Evolutionary conservation across 2,888 invertebrate species (phyloP), one percentile per base, ranked within the genome.

Genomic region (Melanargia galathea): DNA sequence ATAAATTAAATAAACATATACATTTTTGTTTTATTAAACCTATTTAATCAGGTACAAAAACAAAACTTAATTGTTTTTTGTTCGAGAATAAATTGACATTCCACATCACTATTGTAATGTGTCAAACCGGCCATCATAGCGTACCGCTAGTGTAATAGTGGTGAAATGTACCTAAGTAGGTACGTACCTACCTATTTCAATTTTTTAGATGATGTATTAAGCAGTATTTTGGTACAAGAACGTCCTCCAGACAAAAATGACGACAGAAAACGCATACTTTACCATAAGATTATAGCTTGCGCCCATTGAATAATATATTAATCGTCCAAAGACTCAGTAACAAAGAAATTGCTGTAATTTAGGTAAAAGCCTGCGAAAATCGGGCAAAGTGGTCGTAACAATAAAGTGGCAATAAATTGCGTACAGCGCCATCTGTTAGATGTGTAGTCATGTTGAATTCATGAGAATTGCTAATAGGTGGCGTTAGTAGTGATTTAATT

Each of bases 361-460:
- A 60, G 67, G 58, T 67, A 67, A 67, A 63, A 65, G 67, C 67
- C 46, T 64, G 60, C 61, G 56, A 58, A 64, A 64, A 58, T 49
- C 61, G 46, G 35, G 43, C 33, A 62, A 62, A 62, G 62, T 62
- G 64, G 57, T 57, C 64, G 67, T 62, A 67, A 67, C 60, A 57
- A 62, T 66, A 63, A 66, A 66, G 54, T 11, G 40, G 62, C 35
- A 43, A 67, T 67, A 65, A 65, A 67, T 65, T 63, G 22, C 81
- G 83, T 69, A 81, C 84, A 87, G 75, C 84, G 89, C 87, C 88
- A 87, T 85, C 88, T 89, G 82, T 78, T 73, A 76, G 71, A 71
- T 66, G 71, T n/a, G 48, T 30, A 62, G 75, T 81, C 82, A 87
- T 90, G 87, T 83, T 88, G 87, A 83, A 70, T 78, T 84, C 86